Evolutionary conservation across 2,888 invertebrate species (phyloP).

Genomic region (Amblyteles armatorius): DNA sequence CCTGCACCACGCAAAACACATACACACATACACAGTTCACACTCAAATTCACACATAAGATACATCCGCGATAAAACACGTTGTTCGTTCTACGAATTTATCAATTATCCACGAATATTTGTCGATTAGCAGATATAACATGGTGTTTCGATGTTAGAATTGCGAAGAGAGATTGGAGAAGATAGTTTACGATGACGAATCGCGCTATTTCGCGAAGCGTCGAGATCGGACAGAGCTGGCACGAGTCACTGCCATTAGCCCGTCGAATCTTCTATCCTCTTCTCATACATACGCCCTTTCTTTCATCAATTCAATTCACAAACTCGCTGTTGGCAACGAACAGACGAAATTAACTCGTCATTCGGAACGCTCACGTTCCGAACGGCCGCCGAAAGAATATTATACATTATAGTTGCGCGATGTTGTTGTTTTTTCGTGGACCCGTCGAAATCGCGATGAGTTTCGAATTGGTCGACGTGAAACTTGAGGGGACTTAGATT

Average conservation of each 20-base stretch:
- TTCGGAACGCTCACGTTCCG: background rate
- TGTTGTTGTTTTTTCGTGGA: slow-evolving; percentile 31
- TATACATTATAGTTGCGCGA: slow-evolving; percentile 30
- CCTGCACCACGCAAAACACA: slow-evolving; percentile 45
- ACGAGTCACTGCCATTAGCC: slow-evolving; percentile 57
- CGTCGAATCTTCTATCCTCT: slow-evolving; percentile 25
- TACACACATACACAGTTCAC: slow-evolving; percentile 27
- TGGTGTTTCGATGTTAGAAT: slow-evolving; percentile 62
- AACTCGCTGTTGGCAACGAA: slow-evolving; percentile 34
- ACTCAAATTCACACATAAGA: slow-evolving; percentile 13
- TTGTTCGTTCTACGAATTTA: slow-evolving; percentile 53
- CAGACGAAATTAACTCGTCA: slow-evolving; percentile 15
- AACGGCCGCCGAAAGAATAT: slow-evolving; percentile 33
- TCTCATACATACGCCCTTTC: slow-evolving; percentile 11
- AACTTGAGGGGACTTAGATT: slow-evolving; percentile 40
- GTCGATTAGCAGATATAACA: slow-evolving; percentile 54
- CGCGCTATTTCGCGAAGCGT: slow-evolving; percentile 30
- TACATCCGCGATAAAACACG: slow-evolving; percentile 23
- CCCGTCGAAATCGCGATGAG: slow-evolving; percentile 10
- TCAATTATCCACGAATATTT: slow-evolving; percentile 60
- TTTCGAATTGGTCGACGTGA: slow-evolving; percentile 18
- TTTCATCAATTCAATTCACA: slow-evolving; percentile 23
- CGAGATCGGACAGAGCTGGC: slow-evolving; percentile 36
- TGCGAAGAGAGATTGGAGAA: slow-evolving; percentile 26
- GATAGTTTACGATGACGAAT: slow-evolving; percentile 38